Evolutionary conservation across 2,888 invertebrate genomes (phyloP).

Genomic region (Chaetoderma sp.): DNA sequence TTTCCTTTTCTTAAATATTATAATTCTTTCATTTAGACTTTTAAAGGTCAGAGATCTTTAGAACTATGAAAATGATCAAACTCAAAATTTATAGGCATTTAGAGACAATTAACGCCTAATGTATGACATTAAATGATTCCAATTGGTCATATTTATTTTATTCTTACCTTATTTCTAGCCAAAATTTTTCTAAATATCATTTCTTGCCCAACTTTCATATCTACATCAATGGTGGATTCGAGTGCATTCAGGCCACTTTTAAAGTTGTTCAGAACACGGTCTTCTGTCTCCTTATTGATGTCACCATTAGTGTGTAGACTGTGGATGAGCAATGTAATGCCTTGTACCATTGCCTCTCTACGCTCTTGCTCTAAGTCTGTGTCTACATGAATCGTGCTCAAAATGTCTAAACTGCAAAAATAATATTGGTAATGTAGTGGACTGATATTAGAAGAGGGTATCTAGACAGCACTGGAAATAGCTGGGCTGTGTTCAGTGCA

Average conservation of each 20-base stretch:
- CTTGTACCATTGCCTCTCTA: conserved; percentile 50
- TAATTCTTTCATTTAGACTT: too few relatives aligned
- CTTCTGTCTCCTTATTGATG: conserved; percentile 46
- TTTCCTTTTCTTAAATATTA: too few relatives aligned
- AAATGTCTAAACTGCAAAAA: conserved; percentile 52
- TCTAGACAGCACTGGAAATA: too few relatives aligned
- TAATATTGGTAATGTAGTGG: too few relatives aligned
- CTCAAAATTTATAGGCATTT: not conserved
- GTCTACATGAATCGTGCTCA: conserved; percentile 57
- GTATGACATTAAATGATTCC: too few relatives aligned
- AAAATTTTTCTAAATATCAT: conserved; percentile 54
- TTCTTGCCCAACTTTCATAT: conserved; percentile 55
- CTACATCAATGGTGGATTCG: conserved; percentile 52
- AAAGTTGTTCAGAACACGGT: conserved; percentile 39
- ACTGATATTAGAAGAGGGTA: not conserved
- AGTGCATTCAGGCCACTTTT: conserved; percentile 40
- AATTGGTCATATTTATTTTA: too few relatives aligned
- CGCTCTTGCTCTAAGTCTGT: conserved; percentile 62
- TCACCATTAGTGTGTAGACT: conserved; percentile 58
- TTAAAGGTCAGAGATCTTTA: too few relatives aligned
- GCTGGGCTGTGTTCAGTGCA: too few relatives aligned
- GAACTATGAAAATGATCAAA: not conserved
- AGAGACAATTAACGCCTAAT: not conserved
- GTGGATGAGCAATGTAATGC: conserved; percentile 48
- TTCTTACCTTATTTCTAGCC: conserved; percentile 60